These are phyloP conservation scores for Mercenaria mercenaria DNA, from an alignment of 1,140 invertebrate species.

Conservation along the genomic window DNA sequence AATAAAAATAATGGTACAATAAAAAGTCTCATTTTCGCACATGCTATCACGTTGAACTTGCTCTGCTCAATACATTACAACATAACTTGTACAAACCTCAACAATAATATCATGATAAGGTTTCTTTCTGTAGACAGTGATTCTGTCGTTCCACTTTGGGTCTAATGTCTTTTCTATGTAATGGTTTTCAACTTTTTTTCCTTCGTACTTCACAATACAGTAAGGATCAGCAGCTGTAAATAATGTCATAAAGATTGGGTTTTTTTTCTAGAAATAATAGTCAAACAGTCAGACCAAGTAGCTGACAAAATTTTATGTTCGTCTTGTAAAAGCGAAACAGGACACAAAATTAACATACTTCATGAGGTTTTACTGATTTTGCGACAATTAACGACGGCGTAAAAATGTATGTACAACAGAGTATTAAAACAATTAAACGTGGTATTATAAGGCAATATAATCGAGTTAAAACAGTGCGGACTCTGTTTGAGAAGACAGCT, in stretches of 20 bases:
- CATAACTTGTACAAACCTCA: neutral
- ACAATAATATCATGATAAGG: neutral
- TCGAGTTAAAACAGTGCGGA: no score
- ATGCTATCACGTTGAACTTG: no score
- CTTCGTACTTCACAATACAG: slow-evolving; percentile 41
- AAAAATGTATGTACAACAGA: no score
- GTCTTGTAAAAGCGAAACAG: neutral
- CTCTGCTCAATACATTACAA: no score
- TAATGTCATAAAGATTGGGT: neutral
- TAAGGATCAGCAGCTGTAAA: slow-evolving; percentile 34
- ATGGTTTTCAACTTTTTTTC: neutral
- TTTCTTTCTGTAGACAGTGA: neutral
- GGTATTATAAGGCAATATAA: no score
- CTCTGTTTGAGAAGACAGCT: no score
- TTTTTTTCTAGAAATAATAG: neutral
- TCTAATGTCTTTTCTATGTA: neutral
- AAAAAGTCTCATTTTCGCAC: no score
- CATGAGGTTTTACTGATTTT: no score
- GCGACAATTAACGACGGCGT: no score
- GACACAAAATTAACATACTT: neutral
- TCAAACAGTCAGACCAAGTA: neutral
- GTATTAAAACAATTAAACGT: no score
- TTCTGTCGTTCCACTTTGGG: slow-evolving; percentile 37
- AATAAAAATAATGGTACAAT: no score
- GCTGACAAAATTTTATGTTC: neutral